Evolutionary conservation across 2,888 invertebrate genomes (phyloP).

Genomic region (Ephialtes manifestator): DNA sequence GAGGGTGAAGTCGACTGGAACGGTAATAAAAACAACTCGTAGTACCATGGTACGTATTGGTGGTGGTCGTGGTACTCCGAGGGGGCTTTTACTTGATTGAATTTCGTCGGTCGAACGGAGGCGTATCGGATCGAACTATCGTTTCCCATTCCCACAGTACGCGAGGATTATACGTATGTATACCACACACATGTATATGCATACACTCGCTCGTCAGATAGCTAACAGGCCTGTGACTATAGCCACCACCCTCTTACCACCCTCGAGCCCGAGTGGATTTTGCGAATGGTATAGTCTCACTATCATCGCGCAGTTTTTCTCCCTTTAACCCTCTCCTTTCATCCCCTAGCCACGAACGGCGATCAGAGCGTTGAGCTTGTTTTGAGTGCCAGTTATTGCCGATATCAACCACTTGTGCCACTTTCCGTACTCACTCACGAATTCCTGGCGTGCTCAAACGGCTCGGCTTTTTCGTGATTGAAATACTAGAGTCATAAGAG

Average conservation of each 20-base stretch:
- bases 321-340: slow-evolving; percentile 6
- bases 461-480: slow-evolving; percentile 36
- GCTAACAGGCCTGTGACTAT: slow-evolving; percentile 31
- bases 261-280: slow-evolving; percentile 46
- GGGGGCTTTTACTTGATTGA: slow-evolving; percentile 70
- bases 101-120: slow-evolving; percentile 65
- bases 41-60: slow-evolving; percentile 26
- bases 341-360: slow-evolving; percentile 2
- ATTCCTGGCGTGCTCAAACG: slow-evolving; percentile 8
- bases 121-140: slow-evolving; percentile 57
- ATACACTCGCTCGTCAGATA: slow-evolving; percentile 3
- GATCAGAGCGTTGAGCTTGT: slow-evolving; percentile 45
- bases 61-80: slow-evolving; percentile 23
- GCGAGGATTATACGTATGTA: slow-evolving; percentile 24
- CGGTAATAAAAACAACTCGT: slow-evolving; percentile 62
- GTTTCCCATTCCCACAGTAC: slow-evolving; percentile 12
- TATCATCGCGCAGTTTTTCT: slow-evolving; percentile 34
- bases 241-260: neutral
- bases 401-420: slow-evolving; percentile 61
- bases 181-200: neutral
- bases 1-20: slow-evolving; percentile 45
- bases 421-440: slow-evolving; percentile 23
- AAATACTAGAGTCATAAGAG: slow-evolving; percentile 15
- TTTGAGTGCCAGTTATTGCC: slow-evolving; percentile 58
- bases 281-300: slow-evolving; percentile 40